Percentiles rank a stretch among this genome's conserved stretches.
Conservation (phyloP, 2,797 vertebrate genomes). For the Arrhamphus sclerolepis region DNA sequence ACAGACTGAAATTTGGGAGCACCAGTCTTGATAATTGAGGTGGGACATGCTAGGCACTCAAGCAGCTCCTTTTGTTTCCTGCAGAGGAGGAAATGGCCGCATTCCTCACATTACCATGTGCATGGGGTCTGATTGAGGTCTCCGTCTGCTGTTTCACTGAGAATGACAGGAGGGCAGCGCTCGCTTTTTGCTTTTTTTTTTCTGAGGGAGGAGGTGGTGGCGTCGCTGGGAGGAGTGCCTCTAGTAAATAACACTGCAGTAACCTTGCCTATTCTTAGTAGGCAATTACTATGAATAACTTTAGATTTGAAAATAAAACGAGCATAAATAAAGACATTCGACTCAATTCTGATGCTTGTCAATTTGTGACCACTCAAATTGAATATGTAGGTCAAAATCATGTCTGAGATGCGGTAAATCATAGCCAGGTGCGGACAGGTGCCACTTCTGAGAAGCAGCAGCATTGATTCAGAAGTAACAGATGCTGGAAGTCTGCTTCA, state of each 20-base stretch:
- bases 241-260: slow-evolving; percentile 56
- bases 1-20: slow-evolving; percentile 50
- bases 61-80: slow-evolving; percentile 81
- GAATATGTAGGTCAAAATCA: too few relatives aligned
- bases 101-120: slow-evolving; percentile 88
- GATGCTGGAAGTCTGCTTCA: too few relatives aligned
- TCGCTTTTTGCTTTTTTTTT: slow-evolving; percentile 51
- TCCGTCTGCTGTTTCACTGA: slow-evolving; percentile 62
- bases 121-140: slow-evolving; percentile 74
- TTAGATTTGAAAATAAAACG: slow-evolving; percentile 4
- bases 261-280: slow-evolving; percentile 21
- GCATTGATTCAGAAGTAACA: too few relatives aligned
- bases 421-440: too few relatives aligned
- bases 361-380: too few relatives aligned
- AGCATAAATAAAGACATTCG: too few relatives aligned
- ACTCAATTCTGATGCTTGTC: too few relatives aligned
- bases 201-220: slow-evolving; percentile 22
- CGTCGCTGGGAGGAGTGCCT: slow-evolving; percentile 19
- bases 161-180: slow-evolving; percentile 43
- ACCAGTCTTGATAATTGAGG: slow-evolving; percentile 59
- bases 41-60: slow-evolving; percentile 70
- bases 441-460: too few relatives aligned
- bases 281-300: too few relatives aligned
- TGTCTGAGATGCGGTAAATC: too few relatives aligned
- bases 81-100: slow-evolving; percentile 84